Base-by-base conservation (phyloP, 2,113 vertebrate species). In the Hepsetus odoe region DNA sequence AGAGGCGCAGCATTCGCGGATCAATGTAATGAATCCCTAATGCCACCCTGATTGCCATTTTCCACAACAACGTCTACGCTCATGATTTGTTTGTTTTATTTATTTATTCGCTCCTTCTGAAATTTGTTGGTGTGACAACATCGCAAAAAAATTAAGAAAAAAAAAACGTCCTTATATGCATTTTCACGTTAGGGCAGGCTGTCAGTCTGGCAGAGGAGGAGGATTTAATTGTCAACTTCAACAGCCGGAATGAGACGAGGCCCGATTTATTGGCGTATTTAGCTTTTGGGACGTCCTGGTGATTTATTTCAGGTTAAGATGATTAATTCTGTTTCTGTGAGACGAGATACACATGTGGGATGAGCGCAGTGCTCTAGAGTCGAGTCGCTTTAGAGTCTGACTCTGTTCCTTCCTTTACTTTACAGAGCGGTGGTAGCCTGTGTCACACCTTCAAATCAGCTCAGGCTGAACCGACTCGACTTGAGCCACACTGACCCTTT, bases 21-120 rank as follows among this genome's bases (percentile, higher is more conserved):
- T 92, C 88, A 84, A 91, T 90, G 74, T 84, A 88, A 91, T 86
- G 81, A 89, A 88, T 88, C 86, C 83, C 84, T 88, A 86, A 89
- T 85, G 81, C 81, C 77, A 79, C 79, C 33, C 56, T 85, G 84
- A 83, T 88, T 86, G 80, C 80, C 79, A 77, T 46, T 81, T 72
- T 72, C 55, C 83, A 83, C 83, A 82, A 86, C 78, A 80, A 89
- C 18, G 62, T 79, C 86, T 87, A 85, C 85, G 78, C 53, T 68
- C 32, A 61, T 68, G 70, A 62, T 86, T 87, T 90, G 90, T 86
- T 81, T 44, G 30, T 46, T 42, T 46, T 26, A 88, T 35, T 71
- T 85, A 85, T 82, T 81, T 55, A 66, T 33, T 56, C 20, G 16
- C n/a, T 13, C 10, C 38, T 33, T 55, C 69, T 11, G 53, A 26